phyloP scores from a whole-genome alignment of 2,888 invertebrate species.

The Hydraecia micacea region DNA sequence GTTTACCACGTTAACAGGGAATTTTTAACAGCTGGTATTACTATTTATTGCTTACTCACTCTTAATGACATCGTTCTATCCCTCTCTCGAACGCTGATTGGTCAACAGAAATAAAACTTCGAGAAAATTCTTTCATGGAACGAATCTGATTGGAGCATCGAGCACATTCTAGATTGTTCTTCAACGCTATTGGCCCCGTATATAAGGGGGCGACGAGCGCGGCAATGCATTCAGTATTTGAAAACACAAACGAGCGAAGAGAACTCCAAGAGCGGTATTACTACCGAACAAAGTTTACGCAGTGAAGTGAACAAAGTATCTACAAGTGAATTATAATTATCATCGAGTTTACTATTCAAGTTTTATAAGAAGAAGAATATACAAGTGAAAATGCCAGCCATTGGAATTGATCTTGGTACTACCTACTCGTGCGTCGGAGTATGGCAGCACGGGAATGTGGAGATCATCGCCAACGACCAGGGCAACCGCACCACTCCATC shows the following conservation, averaged over 20 bases:
- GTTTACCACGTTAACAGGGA: conserved; percentile 53
- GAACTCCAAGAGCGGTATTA: conserved; percentile 69
- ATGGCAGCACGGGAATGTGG: conserved; percentile 95
- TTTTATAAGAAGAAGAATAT: conserved; percentile 40
- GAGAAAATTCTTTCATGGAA: conserved; percentile 72
- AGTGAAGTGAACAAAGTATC: conserved; percentile 58
- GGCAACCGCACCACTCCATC: conserved; percentile 97
- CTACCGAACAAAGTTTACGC: conserved; percentile 63
- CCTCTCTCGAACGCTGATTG: conserved; percentile 70
- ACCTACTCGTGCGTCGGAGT: conserved; percentile 97
- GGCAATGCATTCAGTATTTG: conserved; percentile 82
- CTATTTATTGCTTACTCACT: conserved; percentile 57
- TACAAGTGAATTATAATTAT: conserved; percentile 45
- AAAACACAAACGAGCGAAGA: conserved; percentile 76
- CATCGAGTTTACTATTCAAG: conserved; percentile 41
- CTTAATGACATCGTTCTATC: conserved; percentile 53
- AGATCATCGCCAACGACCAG: conserved; percentile 97
- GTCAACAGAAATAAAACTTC: conserved; percentile 65
- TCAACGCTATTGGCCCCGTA: conserved; percentile 70
- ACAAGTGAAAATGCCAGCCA: conserved; percentile 80
- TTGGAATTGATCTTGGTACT: conserved; percentile 93
- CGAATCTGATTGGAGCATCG: conserved; percentile 72
- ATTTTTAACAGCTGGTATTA: conserved; percentile 60
- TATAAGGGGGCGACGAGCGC: conserved; percentile 70
- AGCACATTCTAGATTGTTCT: conserved; percentile 77